Conservation (phyloP, 30 jellyfish, hydroid and myxozoan species). For the Chironex yamaguchii region DNA sequence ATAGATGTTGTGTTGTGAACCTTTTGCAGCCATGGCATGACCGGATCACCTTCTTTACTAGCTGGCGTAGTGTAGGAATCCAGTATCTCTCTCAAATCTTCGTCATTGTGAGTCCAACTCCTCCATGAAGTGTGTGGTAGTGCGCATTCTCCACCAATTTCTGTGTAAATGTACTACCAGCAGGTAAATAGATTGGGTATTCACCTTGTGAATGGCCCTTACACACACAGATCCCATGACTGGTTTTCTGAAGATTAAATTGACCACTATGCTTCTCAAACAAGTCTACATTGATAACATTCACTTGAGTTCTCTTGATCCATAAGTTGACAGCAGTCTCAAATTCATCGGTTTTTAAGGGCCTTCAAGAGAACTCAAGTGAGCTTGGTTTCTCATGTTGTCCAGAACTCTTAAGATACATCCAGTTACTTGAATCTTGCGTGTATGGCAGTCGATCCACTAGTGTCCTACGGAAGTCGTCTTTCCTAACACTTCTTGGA, state of each 20-base stretch:
- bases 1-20: not conserved
- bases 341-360: too few relatives aligned
- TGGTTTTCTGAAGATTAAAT: not conserved
- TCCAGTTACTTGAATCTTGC: too few relatives aligned
- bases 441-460: too few relatives aligned
- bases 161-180: not conserved
- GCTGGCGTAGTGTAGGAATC: slow-evolving; percentile 43
- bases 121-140: slow-evolving; percentile 12
- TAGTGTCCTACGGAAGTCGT: too few relatives aligned
- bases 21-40: slow-evolving; percentile 55
- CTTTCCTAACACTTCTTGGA: too few relatives aligned
- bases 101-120: slow-evolving; percentile 22
- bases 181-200: not conserved
- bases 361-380: too few relatives aligned
- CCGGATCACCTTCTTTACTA: slow-evolving; percentile 7
- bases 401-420: too few relatives aligned
- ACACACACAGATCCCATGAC: not conserved
- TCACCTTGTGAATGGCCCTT: not conserved
- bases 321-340: too few relatives aligned
- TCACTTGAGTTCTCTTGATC: not conserved
- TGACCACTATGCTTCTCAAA: not conserved
- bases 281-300: not conserved
- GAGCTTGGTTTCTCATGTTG: too few relatives aligned
- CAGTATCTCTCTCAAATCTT: slow-evolving; percentile 7
- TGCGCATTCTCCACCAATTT: not conserved